phyloP scores from a whole-genome alignment of 2,113 vertebrate genomes.

The Scatophagus argus region DNA sequence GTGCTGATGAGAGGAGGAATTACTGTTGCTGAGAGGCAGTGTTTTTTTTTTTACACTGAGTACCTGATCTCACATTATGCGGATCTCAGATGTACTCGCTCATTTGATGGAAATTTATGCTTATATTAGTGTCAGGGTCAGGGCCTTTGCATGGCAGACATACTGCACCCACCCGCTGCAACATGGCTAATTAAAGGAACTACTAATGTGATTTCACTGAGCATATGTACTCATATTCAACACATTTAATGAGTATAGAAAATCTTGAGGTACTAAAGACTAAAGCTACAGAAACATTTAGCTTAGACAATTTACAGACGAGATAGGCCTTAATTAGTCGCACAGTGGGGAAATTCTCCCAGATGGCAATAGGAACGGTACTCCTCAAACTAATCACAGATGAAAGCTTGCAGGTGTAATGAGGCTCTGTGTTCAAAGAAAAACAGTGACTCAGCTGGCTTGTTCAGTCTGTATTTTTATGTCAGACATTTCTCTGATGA shows the following conservation, averaged over 20 bases:
- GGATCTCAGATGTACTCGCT: not conserved
- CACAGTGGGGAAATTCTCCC: too few relatives aligned
- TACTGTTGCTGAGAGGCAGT: too few relatives aligned
- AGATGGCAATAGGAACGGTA: not conserved
- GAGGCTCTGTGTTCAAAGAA: conserved; percentile 4
- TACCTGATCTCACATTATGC: too few relatives aligned
- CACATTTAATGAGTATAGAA: not conserved
- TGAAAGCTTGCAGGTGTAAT: not conserved
- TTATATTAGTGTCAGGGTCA: not conserved
- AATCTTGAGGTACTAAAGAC: too few relatives aligned
- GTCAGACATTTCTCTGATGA: not conserved
- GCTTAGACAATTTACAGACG: too few relatives aligned
- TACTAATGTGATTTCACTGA: not conserved
- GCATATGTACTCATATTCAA: not conserved
- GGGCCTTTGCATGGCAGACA: not conserved
- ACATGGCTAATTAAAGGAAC: not conserved
- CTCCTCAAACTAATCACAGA: not conserved
- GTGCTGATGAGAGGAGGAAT: not conserved
- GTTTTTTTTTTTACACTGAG: not conserved
- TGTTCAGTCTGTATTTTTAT: not conserved
- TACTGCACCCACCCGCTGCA: not conserved
- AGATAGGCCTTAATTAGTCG: too few relatives aligned
- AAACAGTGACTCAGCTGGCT: not conserved
- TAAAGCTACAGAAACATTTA: too few relatives aligned
- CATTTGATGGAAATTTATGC: not conserved